Evolutionary conservation across 2,113 vertebrate genomes (phyloP).

Genomic region (Ovis aries): ARS-UI_Ramb_v3.0 NC_056059.1:30286501-30287000

Average conservation of each 20-base stretch:
- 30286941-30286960: not conserved
- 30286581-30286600: not conserved
- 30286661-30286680: not conserved
- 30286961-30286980: not conserved
- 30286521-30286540: not conserved
- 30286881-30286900: not conserved
- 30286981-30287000: not conserved
- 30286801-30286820: not conserved
- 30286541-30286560: not conserved
- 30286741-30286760: not conserved
- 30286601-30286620: not conserved
- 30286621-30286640: not conserved
- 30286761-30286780: not conserved
- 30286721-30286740: not conserved
- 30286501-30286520: not conserved
- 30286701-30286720: not conserved
- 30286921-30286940: not conserved
- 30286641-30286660: not conserved
- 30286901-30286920: not conserved
- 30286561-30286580: not conserved
- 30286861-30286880: not conserved
- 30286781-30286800: not conserved
- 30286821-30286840: not conserved
- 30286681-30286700: not conserved
- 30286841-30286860: not conserved